Base-by-base conservation (phyloP, 2,888 invertebrate genomes). In the Trichacis sp. region DNA sequence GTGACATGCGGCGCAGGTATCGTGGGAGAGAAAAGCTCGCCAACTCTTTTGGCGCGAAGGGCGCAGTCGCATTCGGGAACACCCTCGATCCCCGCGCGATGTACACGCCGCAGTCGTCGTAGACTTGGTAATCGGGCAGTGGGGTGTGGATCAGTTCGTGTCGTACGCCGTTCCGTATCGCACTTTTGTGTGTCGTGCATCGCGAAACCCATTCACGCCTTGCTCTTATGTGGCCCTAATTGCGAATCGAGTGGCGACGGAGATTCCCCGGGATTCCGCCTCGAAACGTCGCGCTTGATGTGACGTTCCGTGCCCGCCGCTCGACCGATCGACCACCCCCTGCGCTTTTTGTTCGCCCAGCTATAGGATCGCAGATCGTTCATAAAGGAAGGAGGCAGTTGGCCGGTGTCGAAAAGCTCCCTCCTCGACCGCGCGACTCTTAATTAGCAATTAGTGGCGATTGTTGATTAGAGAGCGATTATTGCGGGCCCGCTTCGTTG, bases 51-150 rank as follows among this genome's bases (percentile, higher is more conserved):
- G 15, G 38, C 19, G 50, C 5, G 18, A 42, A 49, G 49, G 56
- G 56, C 56, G 56, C 56, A 56, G 56, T 33, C 56, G 56, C 56
- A 49, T 18, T 49, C 30, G 56, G 49, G 42, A 56, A 47, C 48
- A 56, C 48, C 55, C 55, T 56, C 48, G 48, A 48, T 18, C 40
- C 18, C 18, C 19, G 20, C 42, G n/a, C 42, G 17, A 18, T 20
- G 40, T 17, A 48, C 15, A 18, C 40, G 19, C 38, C 48, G 38
- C 54, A 18, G 29, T 42, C 29, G 33, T 45, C 53, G 45, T 47
- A 38, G 55, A 48, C 56, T 49, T 42, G 43, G 47, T 55, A 38
- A 38, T 42, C 38, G 45, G 33, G 36, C 53, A 40, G 47, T 55
- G 48, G 56, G 56, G 56, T 56, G 56, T 49, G 49, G 56, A 49